Evolutionary conservation across 1,140 invertebrate genomes (phyloP).

Genomic region (Zaprionus camerounensis): DNA sequence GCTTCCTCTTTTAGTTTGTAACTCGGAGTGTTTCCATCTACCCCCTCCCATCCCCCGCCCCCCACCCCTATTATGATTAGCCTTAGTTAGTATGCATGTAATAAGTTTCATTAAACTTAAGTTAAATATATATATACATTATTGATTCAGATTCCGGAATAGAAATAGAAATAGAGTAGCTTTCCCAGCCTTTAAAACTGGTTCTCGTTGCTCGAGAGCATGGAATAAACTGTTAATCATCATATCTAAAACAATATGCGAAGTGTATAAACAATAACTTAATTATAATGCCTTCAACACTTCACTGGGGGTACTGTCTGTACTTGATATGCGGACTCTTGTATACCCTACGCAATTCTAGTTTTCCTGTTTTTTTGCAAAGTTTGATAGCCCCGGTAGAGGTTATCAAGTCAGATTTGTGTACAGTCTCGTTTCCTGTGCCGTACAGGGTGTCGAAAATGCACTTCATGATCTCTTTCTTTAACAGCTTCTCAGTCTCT

Average conservation of each 20-base stretch:
- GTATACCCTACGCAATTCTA: neutral
- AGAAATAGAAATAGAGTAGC: neutral
- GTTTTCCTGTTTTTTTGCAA: neutral
- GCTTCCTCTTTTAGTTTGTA: neutral
- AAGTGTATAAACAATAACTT: neutral
- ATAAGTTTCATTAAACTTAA: neutral
- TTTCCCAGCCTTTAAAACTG: constrained; percentile 4
- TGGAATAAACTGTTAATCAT: neutral
- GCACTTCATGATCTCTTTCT: neutral
- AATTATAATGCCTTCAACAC: neutral
- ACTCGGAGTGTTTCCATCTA: neutral
- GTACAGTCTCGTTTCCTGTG: neutral
- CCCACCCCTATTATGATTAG: constrained; percentile 12
- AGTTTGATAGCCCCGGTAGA: neutral
- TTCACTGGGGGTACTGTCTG: neutral
- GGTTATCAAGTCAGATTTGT: neutral
- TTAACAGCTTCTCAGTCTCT: neutral
- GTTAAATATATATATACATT: constrained; percentile 7
- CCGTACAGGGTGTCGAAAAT: neutral
- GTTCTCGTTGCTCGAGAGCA: neutral
- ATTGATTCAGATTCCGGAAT: no score
- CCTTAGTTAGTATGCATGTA: constrained; percentile 8
- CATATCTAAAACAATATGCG: neutral
- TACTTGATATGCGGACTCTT: neutral
- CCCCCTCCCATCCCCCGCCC: no score